These are phyloP conservation scores for Notiomystis cincta DNA, from an alignment of 2,113 vertebrate genomes.

Conservation along the genomic window DNA sequence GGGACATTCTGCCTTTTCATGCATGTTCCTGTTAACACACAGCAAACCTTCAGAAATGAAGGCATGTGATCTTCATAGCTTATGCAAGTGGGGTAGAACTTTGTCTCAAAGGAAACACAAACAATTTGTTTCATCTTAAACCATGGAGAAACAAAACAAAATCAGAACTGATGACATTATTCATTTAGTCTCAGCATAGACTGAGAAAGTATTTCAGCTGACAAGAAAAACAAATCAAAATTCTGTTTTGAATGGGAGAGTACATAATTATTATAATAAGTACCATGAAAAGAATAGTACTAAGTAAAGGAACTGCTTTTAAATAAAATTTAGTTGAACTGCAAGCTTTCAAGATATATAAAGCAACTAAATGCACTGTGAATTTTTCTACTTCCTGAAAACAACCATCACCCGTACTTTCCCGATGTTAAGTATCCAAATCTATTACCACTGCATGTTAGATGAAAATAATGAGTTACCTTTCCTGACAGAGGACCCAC, in stretches of 20 bases:
- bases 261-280: neutral
- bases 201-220: neutral
- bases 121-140: neutral
- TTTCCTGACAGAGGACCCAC: conserved; percentile 74
- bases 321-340: neutral
- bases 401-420: neutral
- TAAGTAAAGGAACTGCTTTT: neutral
- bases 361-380: neutral
- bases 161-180: neutral
- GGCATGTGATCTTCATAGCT: neutral
- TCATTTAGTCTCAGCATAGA: neutral
- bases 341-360: neutral
- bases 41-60: neutral
- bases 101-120: neutral
- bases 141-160: neutral
- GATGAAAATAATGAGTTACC: conserved; percentile 69
- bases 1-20: neutral
- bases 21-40: neutral
- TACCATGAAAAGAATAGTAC: neutral
- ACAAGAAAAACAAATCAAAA: neutral
- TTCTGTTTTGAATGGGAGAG: neutral
- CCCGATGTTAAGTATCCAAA: neutral
- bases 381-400: neutral
- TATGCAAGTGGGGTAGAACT: neutral
- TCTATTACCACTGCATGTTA: rapidly evolving